Percentiles rank a stretch among this genome's conserved stretches.
phyloP scores from a whole-genome alignment of 2,113 vertebrate species.

The Scytalopus superciliaris region DNA sequence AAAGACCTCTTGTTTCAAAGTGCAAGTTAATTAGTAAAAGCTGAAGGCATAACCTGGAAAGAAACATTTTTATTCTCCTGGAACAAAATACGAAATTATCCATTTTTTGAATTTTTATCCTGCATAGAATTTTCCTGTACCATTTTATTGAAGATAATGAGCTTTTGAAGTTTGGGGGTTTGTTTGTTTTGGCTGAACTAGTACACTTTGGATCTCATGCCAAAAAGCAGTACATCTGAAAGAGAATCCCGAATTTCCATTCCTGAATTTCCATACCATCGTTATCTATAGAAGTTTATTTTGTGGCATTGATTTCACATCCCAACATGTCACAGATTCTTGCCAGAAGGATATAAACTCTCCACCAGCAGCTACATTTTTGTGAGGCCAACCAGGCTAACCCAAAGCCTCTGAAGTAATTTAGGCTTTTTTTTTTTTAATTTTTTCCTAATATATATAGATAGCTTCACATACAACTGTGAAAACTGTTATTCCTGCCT shows the following conservation, averaged over 20 bases:
- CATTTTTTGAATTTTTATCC: background rate
- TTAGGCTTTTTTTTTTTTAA: background rate
- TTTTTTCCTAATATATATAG: conserved; percentile 5
- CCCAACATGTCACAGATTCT: background rate
- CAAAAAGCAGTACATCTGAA: background rate
- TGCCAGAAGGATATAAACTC: background rate
- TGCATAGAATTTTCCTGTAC: background rate
- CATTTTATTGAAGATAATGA: background rate
- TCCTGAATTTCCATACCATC: background rate
- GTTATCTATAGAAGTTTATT: background rate
- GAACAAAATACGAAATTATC: background rate
- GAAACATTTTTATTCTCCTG: background rate
- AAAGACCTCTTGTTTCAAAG: background rate
- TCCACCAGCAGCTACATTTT: background rate
- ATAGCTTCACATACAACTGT: background rate
- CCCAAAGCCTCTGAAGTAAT: conserved; percentile 19
- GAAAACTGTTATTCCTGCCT: conserved; percentile 17
- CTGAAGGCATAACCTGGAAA: background rate
- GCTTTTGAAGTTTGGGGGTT: background rate
- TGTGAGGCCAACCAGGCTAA: background rate
- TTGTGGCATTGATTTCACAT: background rate
- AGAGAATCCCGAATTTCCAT: background rate
- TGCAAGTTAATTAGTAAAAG: background rate
- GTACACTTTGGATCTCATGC: background rate
- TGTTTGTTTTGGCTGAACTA: background rate